Percentiles rank a stretch among this genome's conserved stretches.
Evolutionary conservation across 2,797 vertebrate genomes (phyloP).

Genomic region (Ceryle rudis): DNA sequence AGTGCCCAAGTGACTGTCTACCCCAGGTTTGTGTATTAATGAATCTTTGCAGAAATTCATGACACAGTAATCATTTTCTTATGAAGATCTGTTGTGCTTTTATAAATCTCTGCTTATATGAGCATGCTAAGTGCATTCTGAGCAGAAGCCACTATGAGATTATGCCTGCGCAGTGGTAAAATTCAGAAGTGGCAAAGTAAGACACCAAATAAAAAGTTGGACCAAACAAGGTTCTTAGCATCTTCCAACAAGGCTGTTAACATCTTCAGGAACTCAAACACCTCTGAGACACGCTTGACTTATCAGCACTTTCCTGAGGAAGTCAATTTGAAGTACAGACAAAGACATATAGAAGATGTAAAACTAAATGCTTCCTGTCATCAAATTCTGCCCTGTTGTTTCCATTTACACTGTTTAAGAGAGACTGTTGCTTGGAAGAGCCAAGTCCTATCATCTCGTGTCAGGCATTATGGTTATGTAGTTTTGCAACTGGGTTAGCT

Average conservation of each 20-base stretch:
- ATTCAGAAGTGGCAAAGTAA: neutral
- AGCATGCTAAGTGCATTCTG: fast-evolving
- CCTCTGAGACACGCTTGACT: neutral
- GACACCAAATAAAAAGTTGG: neutral
- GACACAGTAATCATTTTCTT: neutral
- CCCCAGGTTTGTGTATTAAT: neutral
- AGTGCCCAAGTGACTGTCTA: neutral
- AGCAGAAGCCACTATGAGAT: fast-evolving
- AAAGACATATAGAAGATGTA: neutral
- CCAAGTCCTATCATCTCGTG: neutral
- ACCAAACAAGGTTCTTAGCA: neutral
- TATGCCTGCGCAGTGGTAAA: neutral
- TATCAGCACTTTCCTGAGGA: neutral
- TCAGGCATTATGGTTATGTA: neutral
- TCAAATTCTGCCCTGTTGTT: neutral
- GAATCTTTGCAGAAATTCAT: neutral
- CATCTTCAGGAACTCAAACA: neutral
- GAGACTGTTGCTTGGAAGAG: neutral
- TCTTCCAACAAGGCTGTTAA: neutral
- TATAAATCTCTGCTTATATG: neutral
- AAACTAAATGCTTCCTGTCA: neutral
- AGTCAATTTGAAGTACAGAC: neutral
- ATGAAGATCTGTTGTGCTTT: neutral
- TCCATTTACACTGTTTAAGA: neutral
- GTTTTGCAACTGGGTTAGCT: neutral